Conservation (phyloP, 2,797 vertebrate species). For the Danio aesculapii region DNA sequence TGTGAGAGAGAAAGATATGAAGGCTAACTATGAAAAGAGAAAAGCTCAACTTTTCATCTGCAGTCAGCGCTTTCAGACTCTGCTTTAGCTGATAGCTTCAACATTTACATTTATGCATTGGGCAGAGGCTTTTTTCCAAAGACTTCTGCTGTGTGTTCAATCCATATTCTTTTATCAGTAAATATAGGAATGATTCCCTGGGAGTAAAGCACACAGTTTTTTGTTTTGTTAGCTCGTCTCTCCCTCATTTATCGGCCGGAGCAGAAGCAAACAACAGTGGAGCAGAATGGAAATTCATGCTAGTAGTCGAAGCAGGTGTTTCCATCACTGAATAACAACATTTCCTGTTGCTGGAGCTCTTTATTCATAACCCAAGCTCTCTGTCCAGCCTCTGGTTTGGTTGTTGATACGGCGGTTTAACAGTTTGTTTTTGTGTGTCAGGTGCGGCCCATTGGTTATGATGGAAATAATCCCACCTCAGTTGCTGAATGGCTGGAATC, state of each 20-base stretch:
- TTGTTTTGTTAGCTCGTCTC: conserved; percentile 9
- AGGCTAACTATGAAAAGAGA: conserved; percentile 3
- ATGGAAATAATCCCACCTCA: conserved; percentile 94
- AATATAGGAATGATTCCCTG: not conserved
- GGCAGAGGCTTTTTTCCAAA: conserved; percentile 18
- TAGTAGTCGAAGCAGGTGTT: conserved; percentile 1
- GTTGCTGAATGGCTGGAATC: conserved; percentile 98
- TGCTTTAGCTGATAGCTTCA: conserved; percentile 18
- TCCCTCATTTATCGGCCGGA: conserved; percentile 7
- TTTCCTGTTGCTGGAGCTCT: conserved; percentile 10
- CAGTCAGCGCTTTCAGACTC: conserved; percentile 26
- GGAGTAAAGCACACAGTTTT: not conserved
- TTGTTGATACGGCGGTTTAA: not conserved
- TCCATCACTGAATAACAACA: conserved; percentile 20
- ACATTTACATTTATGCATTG: conserved; percentile 26
- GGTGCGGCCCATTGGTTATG: conserved; percentile 93
- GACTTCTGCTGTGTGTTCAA: not conserved
- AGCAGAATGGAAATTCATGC: not conserved
- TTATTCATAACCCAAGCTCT: not conserved
- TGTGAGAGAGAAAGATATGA: conserved; percentile 27
- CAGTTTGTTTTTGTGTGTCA: conserved; percentile 64
- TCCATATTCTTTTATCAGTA: not conserved
- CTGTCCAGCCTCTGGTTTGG: not conserved
- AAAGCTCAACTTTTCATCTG: conserved; percentile 13
- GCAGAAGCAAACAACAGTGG: not conserved